Percentiles rank a stretch among this genome's conserved stretches.
Evolutionary conservation across 2,797 vertebrate species (phyloP).

Genomic region (Sylvilagus floridanus): DNA sequence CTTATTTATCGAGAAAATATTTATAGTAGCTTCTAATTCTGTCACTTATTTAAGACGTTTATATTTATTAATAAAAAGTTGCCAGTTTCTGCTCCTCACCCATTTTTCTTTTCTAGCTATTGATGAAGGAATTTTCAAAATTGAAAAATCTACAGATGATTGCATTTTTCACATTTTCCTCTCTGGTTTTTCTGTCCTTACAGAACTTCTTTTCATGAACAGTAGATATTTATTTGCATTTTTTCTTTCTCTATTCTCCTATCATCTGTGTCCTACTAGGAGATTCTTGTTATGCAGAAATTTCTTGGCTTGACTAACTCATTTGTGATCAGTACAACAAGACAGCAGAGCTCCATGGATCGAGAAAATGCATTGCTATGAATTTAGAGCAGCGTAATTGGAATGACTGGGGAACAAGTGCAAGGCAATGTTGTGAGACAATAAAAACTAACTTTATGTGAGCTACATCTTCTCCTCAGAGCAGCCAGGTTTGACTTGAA

Average conservation of each 20-base stretch:
- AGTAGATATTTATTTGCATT: neutral
- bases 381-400: neutral
- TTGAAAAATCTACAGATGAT: neutral
- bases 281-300: neutral
- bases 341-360: neutral
- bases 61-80: neutral
- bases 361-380: neutral
- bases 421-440: neutral
- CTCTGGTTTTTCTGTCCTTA: slow-evolving; percentile 11
- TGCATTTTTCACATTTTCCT: neutral
- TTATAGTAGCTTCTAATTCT: neutral
- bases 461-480: neutral
- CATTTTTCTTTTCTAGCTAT: neutral
- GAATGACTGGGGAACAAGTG: neutral
- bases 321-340: neutral
- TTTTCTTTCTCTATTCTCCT: neutral
- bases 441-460: neutral
- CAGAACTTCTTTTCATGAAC: neutral
- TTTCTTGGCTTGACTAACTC: neutral
- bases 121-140: neutral
- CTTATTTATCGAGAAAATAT: neutral
- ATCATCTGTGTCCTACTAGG: neutral
- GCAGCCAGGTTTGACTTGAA: neutral
- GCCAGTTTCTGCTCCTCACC: neutral
- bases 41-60: neutral